Evolutionary conservation across 2,888 invertebrate species (phyloP), one percentile per base, ranked within the genome.

Genomic region (Melieria crassipennis): DNA sequence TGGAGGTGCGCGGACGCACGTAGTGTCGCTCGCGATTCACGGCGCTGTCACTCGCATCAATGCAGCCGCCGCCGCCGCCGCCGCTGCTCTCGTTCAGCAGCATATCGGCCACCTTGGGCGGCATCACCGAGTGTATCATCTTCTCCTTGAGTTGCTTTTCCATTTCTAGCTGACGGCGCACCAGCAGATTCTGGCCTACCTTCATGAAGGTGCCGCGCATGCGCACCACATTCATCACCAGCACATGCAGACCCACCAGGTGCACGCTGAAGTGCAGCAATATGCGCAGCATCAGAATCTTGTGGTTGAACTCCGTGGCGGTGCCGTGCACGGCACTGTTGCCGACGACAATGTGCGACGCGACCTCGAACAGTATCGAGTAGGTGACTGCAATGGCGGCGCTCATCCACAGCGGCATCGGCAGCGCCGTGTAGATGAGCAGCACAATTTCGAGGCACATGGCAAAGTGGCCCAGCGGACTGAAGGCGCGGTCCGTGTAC

Each of bases 51-150:
- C 70, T 73, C 7, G 73, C 75, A 7, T 74, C 76, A 58, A 85
- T 85, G 10, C 81, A 50, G 88, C 89, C 78, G 89, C 93, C 91
- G 30, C 30, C 30, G 1, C 71, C 74, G 55, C 85, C 85, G 10
- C 81, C 55, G 88, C 89, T 78, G 89, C 93, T 91, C 82, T 94
- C 94, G 75, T 92, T 91, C 88, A 95, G 90, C 67, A 95, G 85
- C 93, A 94, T 94, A 78, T 92, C 91, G 4, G 97, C 96, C 3
- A 97, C 94, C 83, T 93, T 94, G 0, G 96, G 96, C 7, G 98
- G 98, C 98, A 98, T 98, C 72, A 99, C 94, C 43, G 97, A 98
- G 84, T 94, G 94, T 79, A 97, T 97, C 97, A 98, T 98, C 85
- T 97, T 96, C 85, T 98, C 97, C 85, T 98, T 98, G 60, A 98